Evolutionary conservation across 2,797 vertebrate genomes (phyloP).

Genomic region (Labroides dimidiatus): DNA sequence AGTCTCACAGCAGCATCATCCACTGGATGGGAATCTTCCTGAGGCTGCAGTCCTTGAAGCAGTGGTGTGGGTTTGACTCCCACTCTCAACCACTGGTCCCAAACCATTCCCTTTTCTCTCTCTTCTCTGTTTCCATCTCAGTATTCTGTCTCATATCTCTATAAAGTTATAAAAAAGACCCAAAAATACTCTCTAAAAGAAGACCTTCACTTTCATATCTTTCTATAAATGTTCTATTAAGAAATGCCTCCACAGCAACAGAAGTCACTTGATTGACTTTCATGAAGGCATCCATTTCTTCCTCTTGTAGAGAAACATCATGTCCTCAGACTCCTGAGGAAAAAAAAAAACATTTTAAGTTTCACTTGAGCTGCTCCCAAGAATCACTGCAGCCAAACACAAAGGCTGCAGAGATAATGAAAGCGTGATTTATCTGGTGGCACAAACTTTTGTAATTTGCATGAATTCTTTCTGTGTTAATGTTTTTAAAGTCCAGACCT

Average conservation of each 20-base stretch:
- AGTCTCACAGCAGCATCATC: no score
- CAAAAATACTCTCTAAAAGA: not conserved
- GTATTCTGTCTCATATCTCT: no score
- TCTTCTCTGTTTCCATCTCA: no score
- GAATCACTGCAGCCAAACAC: conserved; percentile 26
- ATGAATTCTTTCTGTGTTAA: conserved; percentile 47
- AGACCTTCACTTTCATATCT: not conserved
- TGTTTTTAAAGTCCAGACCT: conserved; percentile 53
- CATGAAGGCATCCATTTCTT: conserved; percentile 18
- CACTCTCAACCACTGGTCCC: no score
- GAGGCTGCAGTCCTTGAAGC: no score
- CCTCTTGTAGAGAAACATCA: conserved; percentile 17
- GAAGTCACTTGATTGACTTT: conserved; percentile 25
- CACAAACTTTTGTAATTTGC: conserved; percentile 55
- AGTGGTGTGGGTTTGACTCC: no score
- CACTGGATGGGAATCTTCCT: no score
- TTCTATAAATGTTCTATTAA: not conserved
- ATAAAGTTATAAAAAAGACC: no score
- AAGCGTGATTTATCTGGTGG: conserved; percentile 34
- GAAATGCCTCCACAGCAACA: conserved; percentile 6
- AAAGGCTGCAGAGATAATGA: conserved; percentile 21
- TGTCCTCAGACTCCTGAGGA: conserved; percentile 1
- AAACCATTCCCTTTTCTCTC: no score
- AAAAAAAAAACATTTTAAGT: not conserved
- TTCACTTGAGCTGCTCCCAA: not conserved